These are phyloP conservation scores for Keiferia lycopersicella DNA, from an alignment of 2,888 invertebrate species.

Conservation along the genomic window DNA sequence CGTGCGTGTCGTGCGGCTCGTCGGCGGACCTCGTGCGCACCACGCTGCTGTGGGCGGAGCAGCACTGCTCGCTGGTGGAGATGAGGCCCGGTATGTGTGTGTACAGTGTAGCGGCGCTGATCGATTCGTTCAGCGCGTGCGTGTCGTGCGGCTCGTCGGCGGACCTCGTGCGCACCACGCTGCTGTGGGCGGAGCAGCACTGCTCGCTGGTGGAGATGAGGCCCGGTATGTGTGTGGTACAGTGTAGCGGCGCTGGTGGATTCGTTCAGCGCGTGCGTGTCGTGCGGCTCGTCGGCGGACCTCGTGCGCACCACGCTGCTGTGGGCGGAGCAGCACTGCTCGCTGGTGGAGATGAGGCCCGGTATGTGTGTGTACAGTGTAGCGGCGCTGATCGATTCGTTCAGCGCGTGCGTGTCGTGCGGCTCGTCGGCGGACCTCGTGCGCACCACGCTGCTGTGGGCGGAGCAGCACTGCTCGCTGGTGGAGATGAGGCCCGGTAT, in stretches of 20 bases:
- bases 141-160: slow-evolving; percentile 93
- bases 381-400: slow-evolving; percentile 94
- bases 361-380: no score
- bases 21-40: slow-evolving; percentile 87
- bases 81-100: slow-evolving; percentile 92
- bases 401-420: slow-evolving; percentile 95
- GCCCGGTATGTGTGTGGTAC: slow-evolving; percentile 86
- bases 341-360: slow-evolving; percentile 95
- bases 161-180: slow-evolving; percentile 84
- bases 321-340: slow-evolving; percentile 98
- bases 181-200: slow-evolving; percentile 95
- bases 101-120: slow-evolving; percentile 92
- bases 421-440: slow-evolving; percentile 93
- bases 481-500: slow-evolving; percentile 97
- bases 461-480: slow-evolving; percentile 97
- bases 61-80: slow-evolving; percentile 96
- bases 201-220: slow-evolving; percentile 96
- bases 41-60: slow-evolving; percentile 89
- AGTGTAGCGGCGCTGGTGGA: slow-evolving; percentile 97
- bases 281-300: slow-evolving; percentile 92
- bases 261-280: slow-evolving; percentile 95
- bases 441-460: slow-evolving; percentile 80
- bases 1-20: slow-evolving; percentile 94
- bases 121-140: slow-evolving; percentile 94
- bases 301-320: slow-evolving; percentile 76